phyloP scores from a whole-genome alignment of 2,888 invertebrate genomes.

The Sepiola atlantica region DNA sequence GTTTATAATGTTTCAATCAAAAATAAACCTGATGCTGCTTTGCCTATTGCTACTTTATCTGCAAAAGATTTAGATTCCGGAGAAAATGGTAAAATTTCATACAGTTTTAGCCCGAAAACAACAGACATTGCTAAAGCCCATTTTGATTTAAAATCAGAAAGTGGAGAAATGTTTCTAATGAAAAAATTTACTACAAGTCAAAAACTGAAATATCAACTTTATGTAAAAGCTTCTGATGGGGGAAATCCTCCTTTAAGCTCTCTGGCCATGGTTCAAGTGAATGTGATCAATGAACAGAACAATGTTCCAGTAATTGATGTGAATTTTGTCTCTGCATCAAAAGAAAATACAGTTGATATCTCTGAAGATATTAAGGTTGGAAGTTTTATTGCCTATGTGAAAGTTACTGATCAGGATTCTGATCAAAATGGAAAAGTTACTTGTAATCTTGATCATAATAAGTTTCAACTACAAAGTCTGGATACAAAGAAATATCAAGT shows the following conservation, averaged over 20 bases:
- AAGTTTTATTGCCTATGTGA: conserved; percentile 60
- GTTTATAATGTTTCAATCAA: conserved; percentile 55
- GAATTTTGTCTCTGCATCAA: conserved; percentile 54
- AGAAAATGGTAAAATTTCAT: conserved; percentile 80
- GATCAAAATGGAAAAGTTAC: conserved; percentile 61
- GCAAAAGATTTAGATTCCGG: conserved; percentile 91
- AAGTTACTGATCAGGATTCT: conserved; percentile 57
- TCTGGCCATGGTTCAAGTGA: conserved; percentile 57
- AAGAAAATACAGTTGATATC: conserved; percentile 53
- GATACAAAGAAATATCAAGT: conserved; percentile 59
- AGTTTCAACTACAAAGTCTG: conserved; percentile 56
- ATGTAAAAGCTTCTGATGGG: conserved; percentile 57
- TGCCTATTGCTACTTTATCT: conserved; percentile 77
- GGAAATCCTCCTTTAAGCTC: conserved; percentile 56
- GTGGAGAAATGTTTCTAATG: conserved; percentile 58
- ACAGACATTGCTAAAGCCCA: conserved; percentile 49
- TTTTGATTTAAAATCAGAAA: conserved; percentile 55
- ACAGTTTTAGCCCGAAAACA: conserved; percentile 67
- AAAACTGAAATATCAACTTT: conserved; percentile 55
- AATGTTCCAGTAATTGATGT: conserved; percentile 84
- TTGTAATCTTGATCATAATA: conserved; percentile 54
- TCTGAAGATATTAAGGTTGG: conserved; percentile 60
- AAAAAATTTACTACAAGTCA: conserved; percentile 52
- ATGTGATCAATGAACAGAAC: conserved; percentile 89
- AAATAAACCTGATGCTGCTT: conserved; percentile 53